Conservation (phyloP, 1,140 invertebrate genomes). For the Orius laevigatus region DNA sequence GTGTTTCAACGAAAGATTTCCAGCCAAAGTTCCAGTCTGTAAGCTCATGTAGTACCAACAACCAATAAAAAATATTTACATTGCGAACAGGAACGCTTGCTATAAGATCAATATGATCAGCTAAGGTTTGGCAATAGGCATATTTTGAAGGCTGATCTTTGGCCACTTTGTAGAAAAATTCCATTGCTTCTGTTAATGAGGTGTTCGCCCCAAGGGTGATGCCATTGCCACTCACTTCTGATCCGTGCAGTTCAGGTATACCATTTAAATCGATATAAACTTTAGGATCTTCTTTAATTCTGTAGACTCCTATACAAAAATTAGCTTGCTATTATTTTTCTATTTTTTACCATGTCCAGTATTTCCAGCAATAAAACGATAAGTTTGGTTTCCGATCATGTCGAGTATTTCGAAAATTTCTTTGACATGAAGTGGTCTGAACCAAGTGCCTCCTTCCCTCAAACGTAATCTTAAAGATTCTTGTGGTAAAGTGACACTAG, state of each 20-base stretch:
- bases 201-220: conserved; percentile 46
- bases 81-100: conserved; percentile 56
- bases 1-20: conserved; percentile 65
- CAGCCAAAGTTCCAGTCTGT: conserved; percentile 54
- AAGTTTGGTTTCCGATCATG: conserved; percentile 31
- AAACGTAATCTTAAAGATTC: conserved; percentile 7
- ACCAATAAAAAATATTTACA: conserved; percentile 14
- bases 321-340: too few species aligned
- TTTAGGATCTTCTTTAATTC: conserved; percentile 30
- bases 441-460: conserved; percentile 11
- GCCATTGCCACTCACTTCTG: conserved; percentile 29
- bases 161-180: conserved; percentile 36
- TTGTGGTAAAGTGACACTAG: not conserved
- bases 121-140: conserved; percentile 28
- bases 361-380: conserved; percentile 46
- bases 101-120: conserved; percentile 48
- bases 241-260: conserved; percentile 40
- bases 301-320: conserved; percentile 36
- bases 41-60: too few species aligned
- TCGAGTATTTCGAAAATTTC: conserved; percentile 39
- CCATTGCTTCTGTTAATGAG: conserved; percentile 43
- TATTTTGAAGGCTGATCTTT: conserved; percentile 29
- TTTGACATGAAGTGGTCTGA: conserved; percentile 14
- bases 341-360: conserved; percentile 40
- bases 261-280: conserved; percentile 55